Evolutionary conservation across 1,140 invertebrate species (phyloP).

Genomic region (Anastrepha ludens): DNA sequence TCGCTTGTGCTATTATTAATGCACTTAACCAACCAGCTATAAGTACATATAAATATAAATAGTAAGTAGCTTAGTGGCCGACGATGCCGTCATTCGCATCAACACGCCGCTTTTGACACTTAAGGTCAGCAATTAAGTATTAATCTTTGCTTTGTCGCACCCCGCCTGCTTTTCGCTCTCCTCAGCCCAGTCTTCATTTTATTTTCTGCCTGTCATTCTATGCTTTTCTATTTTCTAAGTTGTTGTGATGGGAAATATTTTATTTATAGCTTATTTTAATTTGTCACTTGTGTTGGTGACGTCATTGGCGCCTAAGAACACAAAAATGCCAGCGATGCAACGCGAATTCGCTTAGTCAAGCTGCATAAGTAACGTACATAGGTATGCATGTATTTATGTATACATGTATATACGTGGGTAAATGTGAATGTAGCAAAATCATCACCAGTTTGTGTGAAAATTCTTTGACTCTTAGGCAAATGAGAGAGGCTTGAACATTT

Average conservation of each 20-base stretch:
- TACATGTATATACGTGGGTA: too few species aligned
- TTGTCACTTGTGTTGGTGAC: neutral
- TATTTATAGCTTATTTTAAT: neutral
- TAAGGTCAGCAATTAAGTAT: slow-evolving; percentile 34
- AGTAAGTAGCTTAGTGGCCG: neutral
- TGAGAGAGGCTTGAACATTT: too few species aligned
- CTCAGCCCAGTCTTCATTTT: neutral
- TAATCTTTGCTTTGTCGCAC: neutral
- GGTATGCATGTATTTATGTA: too few species aligned
- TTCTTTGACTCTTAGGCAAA: too few species aligned
- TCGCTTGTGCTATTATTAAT: neutral
- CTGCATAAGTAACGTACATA: too few species aligned
- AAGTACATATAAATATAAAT: neutral
- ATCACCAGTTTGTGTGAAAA: too few species aligned
- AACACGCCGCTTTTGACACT: neutral
- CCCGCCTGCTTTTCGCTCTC: neutral
- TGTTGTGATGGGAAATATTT: neutral
- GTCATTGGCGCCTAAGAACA: neutral
- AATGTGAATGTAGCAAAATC: too few species aligned
- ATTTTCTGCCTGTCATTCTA: neutral
- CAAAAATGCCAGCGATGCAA: too few species aligned
- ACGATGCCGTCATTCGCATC: neutral
- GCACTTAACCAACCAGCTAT: neutral
- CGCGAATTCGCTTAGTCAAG: too few species aligned
- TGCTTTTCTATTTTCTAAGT: neutral